Evolutionary conservation across 2,888 invertebrate species (phyloP), one percentile per base, ranked within the genome.

Genomic region (Coelogynopora nodosa): DNA sequence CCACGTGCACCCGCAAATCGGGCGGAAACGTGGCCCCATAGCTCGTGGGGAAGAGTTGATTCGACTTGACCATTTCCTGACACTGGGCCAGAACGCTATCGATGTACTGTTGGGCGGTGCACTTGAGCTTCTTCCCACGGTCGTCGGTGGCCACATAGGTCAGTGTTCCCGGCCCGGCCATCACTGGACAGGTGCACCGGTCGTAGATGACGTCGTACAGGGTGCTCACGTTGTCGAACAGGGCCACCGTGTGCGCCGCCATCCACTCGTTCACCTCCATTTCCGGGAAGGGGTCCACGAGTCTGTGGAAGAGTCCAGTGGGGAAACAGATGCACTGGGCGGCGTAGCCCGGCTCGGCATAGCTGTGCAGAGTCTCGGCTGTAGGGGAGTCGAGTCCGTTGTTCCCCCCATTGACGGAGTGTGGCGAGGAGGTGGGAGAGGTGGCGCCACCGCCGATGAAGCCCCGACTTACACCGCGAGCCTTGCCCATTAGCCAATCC

Each of bases 401-500:
- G 13, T 67, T 23, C 26, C 67, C 67, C 2, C n/a, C n/a, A n/a
- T n/a, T n/a, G n/a, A 74, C 80, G 0, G 0, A 28, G 23, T 30
- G 23, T 74, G 30, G 30, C 13, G 67, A 30, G 29, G 30, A 27
- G 31, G 49, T n/a, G 0, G 86, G 84, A 28, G 80, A 30, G 0
- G 30, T 28, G 27, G n/a, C 31, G 30, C 82, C 31, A 10, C 26
- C 29, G 30, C 85, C 87, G 0, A 87, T 30, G 2, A 87, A 23
- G 26, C 67, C 31, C 30, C 67, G 80, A 82, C 86, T 81, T 26
- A 87, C 86, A 27, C 87, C 87, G 5, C 80, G 23, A 0, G 87
- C 87, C 31, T 87, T 87, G 13, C 87, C 87, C 80, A 87, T 87
- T 27, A 87, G 67, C 87, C 87, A 87, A 23, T 87, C 87, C 87